Evolutionary conservation across 30 jellyfish, hydroid and myxozoan genomes (phyloP), one percentile per base, ranked within the genome.

Genomic region (Aurelia aurita complex sp. Pacific): DNA sequence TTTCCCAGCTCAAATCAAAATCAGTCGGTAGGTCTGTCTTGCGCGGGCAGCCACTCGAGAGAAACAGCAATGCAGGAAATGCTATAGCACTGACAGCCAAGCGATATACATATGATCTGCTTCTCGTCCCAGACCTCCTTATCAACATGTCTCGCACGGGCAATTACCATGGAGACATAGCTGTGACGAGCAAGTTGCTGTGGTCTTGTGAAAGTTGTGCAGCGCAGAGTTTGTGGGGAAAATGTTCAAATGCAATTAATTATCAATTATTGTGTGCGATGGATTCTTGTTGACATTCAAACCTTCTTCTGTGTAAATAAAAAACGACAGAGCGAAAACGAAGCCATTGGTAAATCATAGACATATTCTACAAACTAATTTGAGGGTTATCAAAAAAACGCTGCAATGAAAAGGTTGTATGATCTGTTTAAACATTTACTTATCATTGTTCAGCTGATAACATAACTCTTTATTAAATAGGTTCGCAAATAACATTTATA

Each of bases 371-470:
- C 87, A 73, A 73, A 84, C 61, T 63, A 77, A 74, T 43, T 84
- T 74, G 93, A 34, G 53, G 75, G 82, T 84, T 84, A 84, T 84
- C 87, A 84, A 34, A 46, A 61, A 51, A 54, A 60, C 81, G 77
- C 52, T 75, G 52, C 76, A 86, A 73, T 73, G 74, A 75, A 67
- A 73, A 82, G 19, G 29, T 76, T 16, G 51, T 29, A 40, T 50
- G 74, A 61, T 69, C 93, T 84, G 93, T 23, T 17, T 46, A 84
- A 84, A 84, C 85, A 84, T 74, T 84, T 57, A 76, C 79, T 46
- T 73, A 84, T 73, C 70, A 84, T 84, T 64, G 72, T 62, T 61
- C 87, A 84, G 93, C 93, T 84, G 93, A 74, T 46, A 63, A 84
- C 64, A 82, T 73, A 82, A 70, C 85, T 70, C 79, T 84, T 69